Evolutionary conservation across 2,888 invertebrate genomes (phyloP).

Genomic region (Parnassius glacialis): DNA sequence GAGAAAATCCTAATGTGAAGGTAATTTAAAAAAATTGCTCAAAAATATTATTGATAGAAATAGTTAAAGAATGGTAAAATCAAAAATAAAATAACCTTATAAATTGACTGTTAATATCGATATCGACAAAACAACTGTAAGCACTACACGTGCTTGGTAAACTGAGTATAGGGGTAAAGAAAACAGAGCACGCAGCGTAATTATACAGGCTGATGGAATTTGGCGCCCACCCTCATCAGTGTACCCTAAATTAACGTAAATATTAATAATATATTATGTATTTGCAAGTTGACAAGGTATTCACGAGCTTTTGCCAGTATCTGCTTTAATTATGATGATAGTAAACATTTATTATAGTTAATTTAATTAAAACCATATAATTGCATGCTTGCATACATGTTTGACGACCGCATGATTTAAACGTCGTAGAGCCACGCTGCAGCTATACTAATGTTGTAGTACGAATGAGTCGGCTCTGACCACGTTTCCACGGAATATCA

Average conservation of each 20-base stretch:
- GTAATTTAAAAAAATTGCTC: no score
- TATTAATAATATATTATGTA: slow-evolving; percentile 17
- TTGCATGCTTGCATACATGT: no score
- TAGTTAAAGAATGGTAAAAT: no score
- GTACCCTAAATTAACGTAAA: slow-evolving; percentile 19
- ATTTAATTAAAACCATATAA: no score
- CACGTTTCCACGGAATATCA: no score
- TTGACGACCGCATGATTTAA: no score
- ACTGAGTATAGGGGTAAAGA: slow-evolving; percentile 43
- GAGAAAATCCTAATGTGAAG: no score
- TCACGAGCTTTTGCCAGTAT: background rate
- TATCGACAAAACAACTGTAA: slow-evolving; percentile 33
- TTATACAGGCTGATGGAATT: slow-evolving; percentile 43
- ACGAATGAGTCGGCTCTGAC: no score
- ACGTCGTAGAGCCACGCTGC: no score
- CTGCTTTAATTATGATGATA: background rate
- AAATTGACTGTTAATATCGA: slow-evolving; percentile 5
- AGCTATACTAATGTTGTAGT: no score
- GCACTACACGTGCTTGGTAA: slow-evolving; percentile 33
- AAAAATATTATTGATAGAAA: no score
- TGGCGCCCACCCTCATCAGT: slow-evolving; percentile 29
- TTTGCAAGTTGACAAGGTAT: slow-evolving; percentile 12
- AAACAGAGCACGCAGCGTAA: slow-evolving; percentile 37
- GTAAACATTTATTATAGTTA: background rate
- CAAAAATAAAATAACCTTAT: background rate